Percentiles rank a stretch among this genome's conserved stretches.
These are phyloP conservation scores for Thunnus thynnus DNA, from an alignment of 2,113 vertebrate genomes.

Conservation along the genomic window DNA sequence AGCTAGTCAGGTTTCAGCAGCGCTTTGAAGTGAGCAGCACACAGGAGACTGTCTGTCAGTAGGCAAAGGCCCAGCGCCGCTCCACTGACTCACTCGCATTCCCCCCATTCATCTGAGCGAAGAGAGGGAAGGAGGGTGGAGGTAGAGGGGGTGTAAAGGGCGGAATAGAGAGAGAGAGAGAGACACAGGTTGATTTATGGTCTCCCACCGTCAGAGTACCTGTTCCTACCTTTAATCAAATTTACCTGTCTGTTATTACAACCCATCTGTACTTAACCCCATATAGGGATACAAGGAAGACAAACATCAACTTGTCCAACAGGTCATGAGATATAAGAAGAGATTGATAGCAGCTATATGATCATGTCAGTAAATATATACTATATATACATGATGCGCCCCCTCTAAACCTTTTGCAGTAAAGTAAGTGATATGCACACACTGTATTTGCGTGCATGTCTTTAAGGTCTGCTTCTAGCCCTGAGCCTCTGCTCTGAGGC, in stretches of 20 bases:
- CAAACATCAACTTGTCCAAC: slow-evolving; percentile 45
- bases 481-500: slow-evolving; percentile 57
- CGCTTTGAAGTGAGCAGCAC: slow-evolving; percentile 81
- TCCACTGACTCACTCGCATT: slow-evolving; percentile 82
- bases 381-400: not conserved
- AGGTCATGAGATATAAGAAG: slow-evolving; percentile 19
- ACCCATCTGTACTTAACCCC: slow-evolving; percentile 53
- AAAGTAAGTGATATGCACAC: slow-evolving; percentile 1
- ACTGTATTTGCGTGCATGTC: slow-evolving; percentile 34
- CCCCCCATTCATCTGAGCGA: slow-evolving; percentile 79
- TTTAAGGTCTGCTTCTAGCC: slow-evolving; percentile 25
- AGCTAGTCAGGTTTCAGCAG: slow-evolving; percentile 82
- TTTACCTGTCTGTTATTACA: slow-evolving; percentile 69
- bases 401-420: not conserved
- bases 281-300: slow-evolving; percentile 49
- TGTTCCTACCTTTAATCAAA: slow-evolving; percentile 72
- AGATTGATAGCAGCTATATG: not conserved
- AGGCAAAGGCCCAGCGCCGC: slow-evolving; percentile 74
- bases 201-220: slow-evolving; percentile 44
- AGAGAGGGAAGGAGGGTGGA: slow-evolving; percentile 54
- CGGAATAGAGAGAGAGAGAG: slow-evolving; percentile 34
- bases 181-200: slow-evolving; percentile 72
- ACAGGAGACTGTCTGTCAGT: slow-evolving; percentile 84
- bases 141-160: slow-evolving; percentile 32
- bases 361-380: not conserved